Evolutionary conservation across 2,113 vertebrate genomes (phyloP), one percentile per base, ranked within the genome.

Genomic region (Guaruba guarouba): DNA sequence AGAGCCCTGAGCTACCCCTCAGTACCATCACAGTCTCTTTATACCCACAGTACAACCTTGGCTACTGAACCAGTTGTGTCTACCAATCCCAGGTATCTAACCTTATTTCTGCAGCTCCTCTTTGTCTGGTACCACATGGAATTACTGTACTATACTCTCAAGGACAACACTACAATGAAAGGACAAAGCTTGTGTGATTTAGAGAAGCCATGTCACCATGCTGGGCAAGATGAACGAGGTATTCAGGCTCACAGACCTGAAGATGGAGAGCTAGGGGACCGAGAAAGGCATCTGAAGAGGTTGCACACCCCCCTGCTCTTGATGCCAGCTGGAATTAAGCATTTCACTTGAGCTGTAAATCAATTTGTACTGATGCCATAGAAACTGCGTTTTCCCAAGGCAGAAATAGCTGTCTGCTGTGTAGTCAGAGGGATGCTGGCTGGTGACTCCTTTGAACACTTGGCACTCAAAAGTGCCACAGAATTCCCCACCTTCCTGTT

Each of bases 251-350:
- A 81, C 13, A 1, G 2, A 51, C 62, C 31, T 51, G 62, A 61
- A 64, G 39, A 37, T 82, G 57, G 68, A 82, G 79, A 80, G 62
- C 84, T 76, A 22, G 27, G 39, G 62, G 52, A 82, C 51, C 2
- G 5, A 63, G 35, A 84, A 82, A 75, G 48, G 62, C 57, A 75
- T 33, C 46, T 68, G 70, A 71, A 76, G 86, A 84, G 46, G 59
- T 29, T 86, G 63, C n/a, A 41, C 39, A 23, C 39, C 57, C 71
- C 39, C 35, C 20, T 88, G 63, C 59, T 87, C 87, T 20, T 61
- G 90, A 61, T 85, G 66, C 82, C 95, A 93, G 10, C 39, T 10
- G 44, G 85, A 87, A 94, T 89, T 51, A 86, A 93, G 62, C 39
- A 35, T 93, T 87, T 92, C 84, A 43, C 66, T 17, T 76, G 66